Conservation (phyloP, 2,113 vertebrate genomes). For the Hydropotes inermis region DNA sequence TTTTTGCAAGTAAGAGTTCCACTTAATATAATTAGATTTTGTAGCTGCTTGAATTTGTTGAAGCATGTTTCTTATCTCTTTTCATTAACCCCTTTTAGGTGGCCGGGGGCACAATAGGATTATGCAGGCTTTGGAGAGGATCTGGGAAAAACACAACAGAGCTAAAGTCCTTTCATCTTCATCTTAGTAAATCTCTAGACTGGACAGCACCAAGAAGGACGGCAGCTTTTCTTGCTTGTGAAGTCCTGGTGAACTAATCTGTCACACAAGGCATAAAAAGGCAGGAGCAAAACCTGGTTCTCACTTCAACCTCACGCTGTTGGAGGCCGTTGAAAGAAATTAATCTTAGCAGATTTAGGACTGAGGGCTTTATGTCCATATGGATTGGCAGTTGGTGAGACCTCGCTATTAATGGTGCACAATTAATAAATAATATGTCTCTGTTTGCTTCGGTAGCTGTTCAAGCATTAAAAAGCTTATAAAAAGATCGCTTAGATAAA, state of each 20-base stretch:
- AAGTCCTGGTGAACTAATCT: conserved; percentile 68
- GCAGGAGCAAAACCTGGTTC: conserved; percentile 49
- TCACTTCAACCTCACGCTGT: conserved; percentile 58
- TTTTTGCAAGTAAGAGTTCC: conserved; percentile 37
- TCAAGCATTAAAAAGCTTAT: conserved; percentile 74
- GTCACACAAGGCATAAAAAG: conserved; percentile 65
- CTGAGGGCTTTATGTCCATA: conserved; percentile 66
- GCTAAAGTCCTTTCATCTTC: conserved; percentile 82
- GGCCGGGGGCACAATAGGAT: conserved; percentile 76
- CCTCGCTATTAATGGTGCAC: conserved; percentile 66
- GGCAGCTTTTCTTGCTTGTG: conserved; percentile 53
- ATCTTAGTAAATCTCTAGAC: conserved; percentile 79
- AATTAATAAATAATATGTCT: conserved; percentile 73
- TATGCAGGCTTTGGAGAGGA: conserved; percentile 85
- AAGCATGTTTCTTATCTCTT: conserved; percentile 22
- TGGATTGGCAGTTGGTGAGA: conserved; percentile 72
- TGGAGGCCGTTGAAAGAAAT: conserved; percentile 74
- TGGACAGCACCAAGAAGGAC: conserved; percentile 36
- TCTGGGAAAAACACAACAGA: conserved; percentile 77
- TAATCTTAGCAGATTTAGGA: conserved; percentile 73
- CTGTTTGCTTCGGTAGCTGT: conserved; percentile 69
- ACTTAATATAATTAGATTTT: conserved; percentile 58
- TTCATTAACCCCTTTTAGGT: conserved; percentile 20
- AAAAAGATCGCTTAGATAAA: conserved; percentile 74
- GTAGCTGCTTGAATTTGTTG: conserved; percentile 52